Base-by-base conservation (phyloP, 2,888 invertebrate species). In the Platycheirus albimanus region DNA sequence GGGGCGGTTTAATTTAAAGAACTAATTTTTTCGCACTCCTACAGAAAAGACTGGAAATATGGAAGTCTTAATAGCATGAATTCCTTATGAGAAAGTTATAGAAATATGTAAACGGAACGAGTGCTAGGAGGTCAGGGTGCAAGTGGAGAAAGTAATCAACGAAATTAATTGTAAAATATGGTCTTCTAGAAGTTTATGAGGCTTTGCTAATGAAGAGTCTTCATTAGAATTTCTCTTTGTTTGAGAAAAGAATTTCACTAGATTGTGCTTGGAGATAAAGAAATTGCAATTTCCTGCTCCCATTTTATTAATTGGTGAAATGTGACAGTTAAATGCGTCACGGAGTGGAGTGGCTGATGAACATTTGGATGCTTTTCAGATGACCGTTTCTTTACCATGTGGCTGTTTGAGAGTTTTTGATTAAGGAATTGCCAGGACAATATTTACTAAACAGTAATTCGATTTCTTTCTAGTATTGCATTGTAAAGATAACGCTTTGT, bases 71-170 rank as follows among this genome's bases (percentile, higher is more conserved):
- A n/a, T 0, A 28, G 6, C 33, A 80, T 54, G 52, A 19, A 71
- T 71, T 67, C 47, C 33, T 67, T 61, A 71, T 83, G 78, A 83
- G 83, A 83, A 83, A 83, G 83, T 78, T 45, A 19, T n/a, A 4
- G 2, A 54, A 24, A 33, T 19, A 3, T n/a, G 17, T n/a, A n/a
- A 45, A 43, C 19, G 20, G 13, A 28, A 11, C 7, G 1, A 45
- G 15, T 8, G 7, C 3, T 36, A 43, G 15, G 52, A 45, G 78
- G 78, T 69, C 72, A 78, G 78, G 78, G 78, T 63, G 83, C 77
- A 83, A 83, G 41, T 83, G 69, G 83, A 74, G 83, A 83, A 83
- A 83, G 83, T 74, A 74, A 74, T 77, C 69, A 77, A 74, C 71
- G 33, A 15, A 63, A 70, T 64, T 74, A 78, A 83, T 83, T 83